Evolutionary conservation across 92 coral and sea anemone species (phyloP).

Genomic region (Bergia puertoricense): DNA sequence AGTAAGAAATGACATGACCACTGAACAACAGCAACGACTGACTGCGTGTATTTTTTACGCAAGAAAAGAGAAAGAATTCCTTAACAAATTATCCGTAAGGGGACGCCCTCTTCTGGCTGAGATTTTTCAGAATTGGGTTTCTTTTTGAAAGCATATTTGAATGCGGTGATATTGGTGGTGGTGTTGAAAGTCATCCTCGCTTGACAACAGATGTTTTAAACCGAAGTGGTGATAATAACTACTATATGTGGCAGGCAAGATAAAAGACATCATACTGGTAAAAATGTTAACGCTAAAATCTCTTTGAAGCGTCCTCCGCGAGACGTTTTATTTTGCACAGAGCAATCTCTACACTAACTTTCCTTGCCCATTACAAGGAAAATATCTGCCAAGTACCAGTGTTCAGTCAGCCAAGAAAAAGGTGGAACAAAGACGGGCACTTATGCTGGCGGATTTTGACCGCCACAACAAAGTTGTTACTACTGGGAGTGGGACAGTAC

Average conservation of each 20-base stretch:
- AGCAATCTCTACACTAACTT: too few relatives aligned
- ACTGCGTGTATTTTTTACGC: background rate
- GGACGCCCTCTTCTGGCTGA: constrained; percentile 37
- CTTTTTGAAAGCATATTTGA: constrained; percentile 6
- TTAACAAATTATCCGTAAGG: constrained; percentile 4
- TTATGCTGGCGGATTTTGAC: too few relatives aligned
- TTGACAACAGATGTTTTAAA: constrained; percentile 47
- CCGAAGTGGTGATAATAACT: constrained; percentile 33
- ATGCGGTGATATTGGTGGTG: constrained; percentile 47
- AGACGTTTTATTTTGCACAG: too few relatives aligned
- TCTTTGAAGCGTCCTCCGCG: too few relatives aligned
- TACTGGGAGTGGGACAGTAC: too few relatives aligned
- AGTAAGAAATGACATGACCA: constrained; percentile 58
- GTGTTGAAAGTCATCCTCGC: constrained; percentile 52
- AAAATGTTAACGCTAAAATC: background rate
- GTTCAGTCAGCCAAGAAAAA: too few relatives aligned
- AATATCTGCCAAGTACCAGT: too few relatives aligned
- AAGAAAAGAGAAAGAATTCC: constrained; percentile 27
- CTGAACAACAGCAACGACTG: constrained; percentile 51
- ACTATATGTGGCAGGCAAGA: constrained; percentile 30
- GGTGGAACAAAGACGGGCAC: too few relatives aligned
- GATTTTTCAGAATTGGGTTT: constrained; percentile 39
- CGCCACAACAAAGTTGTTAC: too few relatives aligned
- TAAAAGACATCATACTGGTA: background rate
- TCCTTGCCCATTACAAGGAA: too few relatives aligned